Evolutionary conservation across 2,888 invertebrate species (phyloP), one percentile per base, ranked within the genome.

Genomic region (Caenorhabditis sulstoni): DNA sequence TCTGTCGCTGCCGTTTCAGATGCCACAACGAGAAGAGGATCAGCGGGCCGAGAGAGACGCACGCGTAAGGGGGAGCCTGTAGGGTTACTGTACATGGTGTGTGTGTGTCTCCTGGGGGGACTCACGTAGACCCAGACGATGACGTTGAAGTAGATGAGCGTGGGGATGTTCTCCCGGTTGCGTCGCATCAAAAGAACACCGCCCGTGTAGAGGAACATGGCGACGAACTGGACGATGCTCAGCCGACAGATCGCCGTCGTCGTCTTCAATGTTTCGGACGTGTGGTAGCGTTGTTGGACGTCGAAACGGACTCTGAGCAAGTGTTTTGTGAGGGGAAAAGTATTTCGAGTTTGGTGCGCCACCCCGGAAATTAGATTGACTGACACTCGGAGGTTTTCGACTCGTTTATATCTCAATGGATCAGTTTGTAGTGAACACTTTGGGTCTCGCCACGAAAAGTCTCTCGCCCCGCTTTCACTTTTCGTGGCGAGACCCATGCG

Each of bases 111-210:
- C n/a, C n/a, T n/a, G n/a, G 16, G 47, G 11, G 18, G 2, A 70
- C 71, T 71, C 47, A 71, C 71, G 50, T 73, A 73, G 16, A 73
- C 73, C 73, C 73, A 73, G 29, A 73, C 64, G 50, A 73, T 73
- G 11, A 65, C 64, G 50, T 65, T 73, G 44, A 50, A 20, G 23
- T 73, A 73, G 4, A 73, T 16, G 11, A 64, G 0, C 9, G 58
- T 39, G n/a, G 73, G 73, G 44, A 73, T 73, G 4, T 52, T 64
- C 9, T 73, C 58, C 29, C 44, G 55, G 44, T 73, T 64, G 7
- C 29, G 64, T 12, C 73, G 22, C 73, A 73, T 73, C n/a, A 73
- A 37, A 35, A 73, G 52, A 7, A 73, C 73, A 11, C 73, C 73
- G 41, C 64, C 73, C 9, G 73, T 45, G 37, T 73, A 73, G 12